Conservation (phyloP, 2,113 vertebrate species). For the Rhineura floridana region DNA sequence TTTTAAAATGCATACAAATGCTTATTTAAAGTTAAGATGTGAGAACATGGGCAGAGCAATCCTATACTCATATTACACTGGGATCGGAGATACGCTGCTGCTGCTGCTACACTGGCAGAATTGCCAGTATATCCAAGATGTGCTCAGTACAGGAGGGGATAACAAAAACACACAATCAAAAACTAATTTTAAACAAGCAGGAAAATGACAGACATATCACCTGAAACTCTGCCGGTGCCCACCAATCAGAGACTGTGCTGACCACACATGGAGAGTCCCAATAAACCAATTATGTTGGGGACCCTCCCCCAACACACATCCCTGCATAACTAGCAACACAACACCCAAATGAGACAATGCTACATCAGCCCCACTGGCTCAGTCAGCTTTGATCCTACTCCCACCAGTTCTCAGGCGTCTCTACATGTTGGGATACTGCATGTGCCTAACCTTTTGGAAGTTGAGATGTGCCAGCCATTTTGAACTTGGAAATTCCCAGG, state of each 20-base stretch:
- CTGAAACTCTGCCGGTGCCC: neutral
- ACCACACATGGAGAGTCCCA: neutral
- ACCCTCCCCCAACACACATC: too few species aligned
- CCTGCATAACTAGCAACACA: neutral
- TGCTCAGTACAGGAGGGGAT: neutral
- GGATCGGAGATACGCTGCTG: neutral
- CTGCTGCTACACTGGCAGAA: neutral
- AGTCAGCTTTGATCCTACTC: neutral
- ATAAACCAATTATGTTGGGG: neutral
- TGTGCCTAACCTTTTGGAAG: too few species aligned
- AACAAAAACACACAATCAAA: neutral
- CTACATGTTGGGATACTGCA: neutral
- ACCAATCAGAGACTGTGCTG: neutral
- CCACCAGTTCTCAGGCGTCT: neutral
- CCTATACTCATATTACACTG: neutral
- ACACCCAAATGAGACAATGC: too few species aligned
- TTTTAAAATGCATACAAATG: neutral
- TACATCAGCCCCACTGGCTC: neutral
- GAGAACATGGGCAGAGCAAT: neutral
- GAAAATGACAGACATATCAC: neutral
- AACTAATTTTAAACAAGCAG: neutral
- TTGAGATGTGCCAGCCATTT: too few species aligned
- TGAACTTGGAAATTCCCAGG: too few species aligned
- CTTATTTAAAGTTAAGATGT: neutral
- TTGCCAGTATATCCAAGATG: neutral